Conservation (phyloP, 2,113 vertebrate species). For the Piliocolobus tephrosceles region DNA sequence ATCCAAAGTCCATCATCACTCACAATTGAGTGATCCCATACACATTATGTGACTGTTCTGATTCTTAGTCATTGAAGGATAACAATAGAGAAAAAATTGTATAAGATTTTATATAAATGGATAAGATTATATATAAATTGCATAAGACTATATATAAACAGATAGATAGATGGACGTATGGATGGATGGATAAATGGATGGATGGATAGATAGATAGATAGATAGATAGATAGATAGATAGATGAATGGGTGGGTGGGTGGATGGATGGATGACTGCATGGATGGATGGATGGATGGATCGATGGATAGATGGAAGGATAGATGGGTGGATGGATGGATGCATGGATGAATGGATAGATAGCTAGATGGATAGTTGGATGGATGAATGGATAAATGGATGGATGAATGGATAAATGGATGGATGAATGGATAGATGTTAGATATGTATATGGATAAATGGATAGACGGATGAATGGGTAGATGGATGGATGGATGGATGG, state of each 20-base stretch:
- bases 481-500: not conserved
- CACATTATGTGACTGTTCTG: not conserved
- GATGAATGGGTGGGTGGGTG: too few relatives aligned
- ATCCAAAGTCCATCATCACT: not conserved
- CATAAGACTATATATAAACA: not conserved
- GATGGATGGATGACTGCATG: too few relatives aligned
- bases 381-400: too few relatives aligned
- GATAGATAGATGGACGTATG: rapidly evolving
- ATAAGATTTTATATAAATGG: not conserved
- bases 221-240: not conserved
- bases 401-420: not conserved
- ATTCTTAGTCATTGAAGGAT: not conserved
- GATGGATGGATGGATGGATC: not conserved
- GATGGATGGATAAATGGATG: not conserved
- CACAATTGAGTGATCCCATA: not conserved
- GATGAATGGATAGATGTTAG: not conserved
- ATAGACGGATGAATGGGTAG: not conserved
- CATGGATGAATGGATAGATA: too few relatives aligned
- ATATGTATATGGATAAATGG: not conserved
- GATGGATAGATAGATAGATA: not conserved
- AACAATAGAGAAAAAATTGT: not conserved
- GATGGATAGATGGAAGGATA: rapidly evolving
- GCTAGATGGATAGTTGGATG: too few relatives aligned
- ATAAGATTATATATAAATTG: not conserved
- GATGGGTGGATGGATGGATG: not conserved